phyloP scores from a whole-genome alignment of 2,888 invertebrate species.

The Electrophaes corylata region DNA sequence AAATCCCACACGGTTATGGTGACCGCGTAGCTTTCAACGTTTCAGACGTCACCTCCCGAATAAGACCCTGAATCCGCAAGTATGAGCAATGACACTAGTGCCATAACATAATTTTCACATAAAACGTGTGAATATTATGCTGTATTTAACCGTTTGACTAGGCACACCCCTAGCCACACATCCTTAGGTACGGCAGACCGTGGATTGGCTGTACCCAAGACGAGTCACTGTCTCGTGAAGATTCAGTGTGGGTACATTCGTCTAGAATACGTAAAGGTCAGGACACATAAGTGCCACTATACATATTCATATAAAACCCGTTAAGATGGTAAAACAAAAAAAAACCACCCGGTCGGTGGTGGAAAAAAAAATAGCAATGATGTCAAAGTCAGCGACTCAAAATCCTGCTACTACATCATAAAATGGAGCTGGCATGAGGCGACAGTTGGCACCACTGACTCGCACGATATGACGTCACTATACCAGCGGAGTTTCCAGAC shows the following conservation, averaged over 20 bases:
- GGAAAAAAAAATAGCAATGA: not conserved
- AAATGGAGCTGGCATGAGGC: constrained; percentile 9
- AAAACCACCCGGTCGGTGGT: not conserved
- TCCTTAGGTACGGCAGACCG: constrained; percentile 9
- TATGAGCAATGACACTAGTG: not conserved
- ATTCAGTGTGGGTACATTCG: not conserved
- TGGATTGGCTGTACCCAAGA: constrained; percentile 7
- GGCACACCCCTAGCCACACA: constrained; percentile 12
- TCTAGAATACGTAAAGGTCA: not conserved
- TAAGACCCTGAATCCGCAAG: not conserved
- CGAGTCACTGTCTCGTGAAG: not conserved
- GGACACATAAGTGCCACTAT: not conserved
- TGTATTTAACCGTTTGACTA: not conserved
- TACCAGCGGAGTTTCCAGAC: not conserved
- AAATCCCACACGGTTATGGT: not conserved
- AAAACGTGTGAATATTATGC: not conserved
- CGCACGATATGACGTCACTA: not conserved
- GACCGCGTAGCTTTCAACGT: not conserved
- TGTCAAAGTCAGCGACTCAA: constrained; percentile 1
- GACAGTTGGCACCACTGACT: not conserved
- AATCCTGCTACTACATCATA: constrained; percentile 7
- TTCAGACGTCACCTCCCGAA: not conserved
- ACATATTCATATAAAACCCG: not conserved
- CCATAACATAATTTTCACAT: not conserved
- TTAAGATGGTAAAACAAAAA: not conserved